These are phyloP conservation scores for Climacteris rufus DNA, from an alignment of 2,113 vertebrate genomes.

Conservation along the genomic window DNA sequence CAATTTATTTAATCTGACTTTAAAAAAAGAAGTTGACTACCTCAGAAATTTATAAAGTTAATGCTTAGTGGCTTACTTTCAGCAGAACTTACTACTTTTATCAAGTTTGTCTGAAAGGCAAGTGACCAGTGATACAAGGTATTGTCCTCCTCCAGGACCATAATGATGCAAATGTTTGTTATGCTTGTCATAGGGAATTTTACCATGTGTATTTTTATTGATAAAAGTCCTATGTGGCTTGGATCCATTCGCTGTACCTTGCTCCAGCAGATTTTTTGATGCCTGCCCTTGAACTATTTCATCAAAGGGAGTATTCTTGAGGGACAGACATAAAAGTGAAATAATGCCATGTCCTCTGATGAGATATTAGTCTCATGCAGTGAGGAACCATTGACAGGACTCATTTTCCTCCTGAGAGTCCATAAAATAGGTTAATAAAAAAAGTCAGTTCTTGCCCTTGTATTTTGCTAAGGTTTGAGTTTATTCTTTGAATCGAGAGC, in stretches of 20 bases:
- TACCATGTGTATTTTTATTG: background rate
- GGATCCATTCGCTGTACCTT: background rate
- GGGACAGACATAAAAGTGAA: constrained; percentile 23
- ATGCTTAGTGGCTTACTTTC: background rate
- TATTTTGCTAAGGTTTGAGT: background rate
- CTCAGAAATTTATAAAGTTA: background rate
- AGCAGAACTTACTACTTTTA: background rate
- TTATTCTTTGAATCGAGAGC: background rate
- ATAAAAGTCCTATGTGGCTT: background rate
- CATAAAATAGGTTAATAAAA: constrained; percentile 55
- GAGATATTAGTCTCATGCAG: background rate
- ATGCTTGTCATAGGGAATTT: background rate
- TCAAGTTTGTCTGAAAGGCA: background rate
- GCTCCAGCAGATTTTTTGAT: background rate
- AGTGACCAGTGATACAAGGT: background rate
- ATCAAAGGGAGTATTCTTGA: constrained; percentile 24
- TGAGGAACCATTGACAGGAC: background rate
- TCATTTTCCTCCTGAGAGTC: constrained; percentile 20
- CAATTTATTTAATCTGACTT: background rate
- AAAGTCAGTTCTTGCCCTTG: background rate
- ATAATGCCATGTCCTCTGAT: constrained; percentile 28
- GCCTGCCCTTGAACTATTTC: constrained; percentile 58
- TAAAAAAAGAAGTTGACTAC: background rate
- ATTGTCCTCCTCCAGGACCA: background rate
- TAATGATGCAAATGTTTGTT: background rate